phyloP scores from a whole-genome alignment of 2,797 vertebrate genomes.

The Phyllotis vaccarum region DNA sequence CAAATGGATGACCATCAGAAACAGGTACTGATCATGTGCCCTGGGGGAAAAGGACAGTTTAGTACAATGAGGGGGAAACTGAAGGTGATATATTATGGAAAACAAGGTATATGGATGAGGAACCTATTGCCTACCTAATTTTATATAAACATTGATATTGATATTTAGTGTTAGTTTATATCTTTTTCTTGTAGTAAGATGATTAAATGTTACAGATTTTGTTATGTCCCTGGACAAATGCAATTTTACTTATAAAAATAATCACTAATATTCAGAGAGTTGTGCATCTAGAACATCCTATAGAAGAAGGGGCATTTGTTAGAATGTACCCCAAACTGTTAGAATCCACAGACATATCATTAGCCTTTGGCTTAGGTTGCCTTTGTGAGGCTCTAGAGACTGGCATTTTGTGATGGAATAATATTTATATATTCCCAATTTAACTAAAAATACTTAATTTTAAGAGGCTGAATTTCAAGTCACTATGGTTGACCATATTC shows the following conservation, averaged over 20 bases:
- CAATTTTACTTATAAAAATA: background rate
- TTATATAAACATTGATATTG: background rate
- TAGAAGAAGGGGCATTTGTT: background rate
- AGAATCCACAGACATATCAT: background rate
- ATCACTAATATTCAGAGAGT: background rate
- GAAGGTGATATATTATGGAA: background rate
- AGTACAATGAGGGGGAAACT: background rate
- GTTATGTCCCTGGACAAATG: background rate
- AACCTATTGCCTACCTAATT: background rate
- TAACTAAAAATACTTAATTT: constrained; percentile 8
- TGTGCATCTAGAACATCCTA: background rate
- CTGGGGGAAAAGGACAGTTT: background rate
- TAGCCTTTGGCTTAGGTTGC: background rate
- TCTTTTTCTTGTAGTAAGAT: background rate
- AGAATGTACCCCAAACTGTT: background rate
- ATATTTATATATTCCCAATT: background rate
- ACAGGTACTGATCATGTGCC: background rate
- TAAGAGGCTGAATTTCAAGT: background rate
- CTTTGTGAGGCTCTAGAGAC: background rate
- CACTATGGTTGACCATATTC: background rate
- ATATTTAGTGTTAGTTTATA: background rate
- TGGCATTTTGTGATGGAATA: background rate
- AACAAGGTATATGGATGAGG: background rate
- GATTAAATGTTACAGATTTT: background rate
- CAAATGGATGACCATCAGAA: background rate